A percentile compares a stretch with the other conserved stretches of the same genome.
phyloP scores from a whole-genome alignment of 2,113 vertebrate genomes.

The Microtus pennsylvanicus region DNA sequence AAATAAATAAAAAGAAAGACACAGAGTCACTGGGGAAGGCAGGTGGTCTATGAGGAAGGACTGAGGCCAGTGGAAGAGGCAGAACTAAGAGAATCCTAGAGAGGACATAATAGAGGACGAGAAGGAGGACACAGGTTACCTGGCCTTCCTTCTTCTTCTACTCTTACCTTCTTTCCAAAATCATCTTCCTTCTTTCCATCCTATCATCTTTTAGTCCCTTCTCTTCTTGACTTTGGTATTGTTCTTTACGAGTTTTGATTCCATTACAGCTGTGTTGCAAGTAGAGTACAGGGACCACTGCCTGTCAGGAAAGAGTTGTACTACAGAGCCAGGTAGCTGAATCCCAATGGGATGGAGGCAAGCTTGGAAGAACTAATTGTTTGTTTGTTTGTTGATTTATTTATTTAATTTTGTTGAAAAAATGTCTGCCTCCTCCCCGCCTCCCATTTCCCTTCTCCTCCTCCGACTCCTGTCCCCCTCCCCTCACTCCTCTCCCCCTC shows the following conservation, averaged over 20 bases:
- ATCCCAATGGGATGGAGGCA: too few relatives aligned
- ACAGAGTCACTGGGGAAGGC: not conserved
- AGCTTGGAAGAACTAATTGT: not conserved
- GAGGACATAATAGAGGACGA: not conserved
- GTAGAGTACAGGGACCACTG: not conserved
- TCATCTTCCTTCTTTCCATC: not conserved
- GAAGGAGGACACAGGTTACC: not conserved
- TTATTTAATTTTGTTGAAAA: too few relatives aligned
- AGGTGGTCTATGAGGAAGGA: not conserved
- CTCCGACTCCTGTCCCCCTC: too few relatives aligned
- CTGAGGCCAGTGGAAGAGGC: not conserved
- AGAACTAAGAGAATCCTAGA: not conserved
- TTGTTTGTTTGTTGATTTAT: too few relatives aligned
- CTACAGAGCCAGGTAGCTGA: not conserved
- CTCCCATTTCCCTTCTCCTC: too few relatives aligned
- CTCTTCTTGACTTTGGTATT: not conserved
- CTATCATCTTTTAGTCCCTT: not conserved
- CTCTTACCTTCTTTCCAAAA: not conserved
- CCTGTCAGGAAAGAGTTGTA: not conserved
- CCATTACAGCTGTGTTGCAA: not conserved
- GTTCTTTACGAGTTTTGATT: not conserved
- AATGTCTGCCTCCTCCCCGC: too few relatives aligned
- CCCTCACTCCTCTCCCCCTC: too few relatives aligned
- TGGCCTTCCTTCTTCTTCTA: not conserved
- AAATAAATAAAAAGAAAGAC: too few relatives aligned